Evolutionary conservation across 2,888 invertebrate genomes (phyloP), one percentile per base, ranked within the genome.

Genomic region (Clepsis dumicolana): DNA sequence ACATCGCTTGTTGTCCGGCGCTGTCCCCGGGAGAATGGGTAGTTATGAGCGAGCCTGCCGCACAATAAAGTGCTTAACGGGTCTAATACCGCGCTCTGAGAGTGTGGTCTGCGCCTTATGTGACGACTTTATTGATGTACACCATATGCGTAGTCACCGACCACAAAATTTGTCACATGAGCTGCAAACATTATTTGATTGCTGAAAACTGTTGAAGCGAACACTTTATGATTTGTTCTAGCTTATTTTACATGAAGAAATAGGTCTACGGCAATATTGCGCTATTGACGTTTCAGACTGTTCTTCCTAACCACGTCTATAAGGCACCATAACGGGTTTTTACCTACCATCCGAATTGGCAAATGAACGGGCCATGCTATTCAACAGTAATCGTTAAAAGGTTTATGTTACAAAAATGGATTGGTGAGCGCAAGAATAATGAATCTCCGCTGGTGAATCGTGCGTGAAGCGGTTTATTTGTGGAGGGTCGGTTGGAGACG

Each of bases 401-500:
- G 52, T 53, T 41, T 68, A 35, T 44, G 57, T 59, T 29, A 59
- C 44, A 59, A 52, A 64, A 65, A 57, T 52, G 38, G 57, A 48
- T 57, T 76, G 81, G 88, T 85, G 88, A 88, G 88, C 89, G 85
- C 90, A 89, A 85, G 88, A 89, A 91, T 92, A 93, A 93, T 92
- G 93, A 93, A 93, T 93, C 91, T 91, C 88, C 85, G 87, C 82
- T 85, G 86, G 83, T 78, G 88, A 91, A 85, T 92, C 92, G 93
- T 92, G 91, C 93, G 92, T 93, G 88, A 93, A 92, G 87, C 90
- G 91, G 91, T 92, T 92, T 93, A 91, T 93, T 92, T 91, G 92
- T 85, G 86, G 89, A 93, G 91, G 91, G 90, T 90, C 90, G 91
- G 90, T 90, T 90, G 86, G 86, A 80, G 85, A 85, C 83, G 82